Evolutionary conservation across 92 coral and sea anemone genomes (phyloP).

Genomic region (Meandrina meandrites): DNA sequence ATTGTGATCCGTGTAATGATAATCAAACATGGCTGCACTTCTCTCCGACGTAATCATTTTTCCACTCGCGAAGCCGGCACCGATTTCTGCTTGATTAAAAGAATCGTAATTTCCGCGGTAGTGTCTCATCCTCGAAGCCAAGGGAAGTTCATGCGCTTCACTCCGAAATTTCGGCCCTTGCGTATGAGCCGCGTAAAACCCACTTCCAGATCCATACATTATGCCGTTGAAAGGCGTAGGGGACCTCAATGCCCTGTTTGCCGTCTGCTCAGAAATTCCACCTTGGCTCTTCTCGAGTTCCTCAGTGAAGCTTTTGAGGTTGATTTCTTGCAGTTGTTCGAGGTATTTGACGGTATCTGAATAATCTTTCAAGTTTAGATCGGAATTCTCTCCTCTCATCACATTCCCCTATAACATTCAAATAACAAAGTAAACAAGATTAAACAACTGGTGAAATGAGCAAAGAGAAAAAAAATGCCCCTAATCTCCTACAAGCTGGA

Average conservation of each 20-base stretch:
- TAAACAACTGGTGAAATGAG: slow-evolving; percentile 51
- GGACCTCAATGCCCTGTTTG: slow-evolving; percentile 1
- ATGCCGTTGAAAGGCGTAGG: slow-evolving; percentile 29
- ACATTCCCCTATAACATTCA: slow-evolving; percentile 76
- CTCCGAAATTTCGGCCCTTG: slow-evolving; percentile 13
- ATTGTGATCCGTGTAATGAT: slow-evolving; percentile 66
- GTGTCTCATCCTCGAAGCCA: slow-evolving; percentile 9
- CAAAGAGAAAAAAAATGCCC: slow-evolving; percentile 27
- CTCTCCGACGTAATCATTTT: slow-evolving; percentile 30
- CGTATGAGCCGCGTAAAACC: slow-evolving; percentile 13
- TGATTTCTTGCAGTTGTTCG: slow-evolving; percentile 43
- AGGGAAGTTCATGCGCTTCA: background rate
- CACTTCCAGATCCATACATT: slow-evolving; percentile 34
- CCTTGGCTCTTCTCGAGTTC: slow-evolving; percentile 31
- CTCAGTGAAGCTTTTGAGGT: slow-evolving; percentile 16
- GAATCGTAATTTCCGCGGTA: slow-evolving; percentile 16
- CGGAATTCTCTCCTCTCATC: slow-evolving; percentile 56
- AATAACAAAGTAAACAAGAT: slow-evolving; percentile 72
- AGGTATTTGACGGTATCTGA: slow-evolving; percentile 43
- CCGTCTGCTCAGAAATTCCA: slow-evolving; percentile 13
- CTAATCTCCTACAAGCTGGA: background rate
- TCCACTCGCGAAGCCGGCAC: background rate
- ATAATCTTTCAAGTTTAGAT: slow-evolving; percentile 38
- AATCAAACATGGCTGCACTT: slow-evolving; percentile 59
- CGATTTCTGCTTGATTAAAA: slow-evolving; percentile 23